Evolutionary conservation across 2,797 vertebrate species (phyloP).

Genomic region (Sebastes hopkinsi): DNA sequence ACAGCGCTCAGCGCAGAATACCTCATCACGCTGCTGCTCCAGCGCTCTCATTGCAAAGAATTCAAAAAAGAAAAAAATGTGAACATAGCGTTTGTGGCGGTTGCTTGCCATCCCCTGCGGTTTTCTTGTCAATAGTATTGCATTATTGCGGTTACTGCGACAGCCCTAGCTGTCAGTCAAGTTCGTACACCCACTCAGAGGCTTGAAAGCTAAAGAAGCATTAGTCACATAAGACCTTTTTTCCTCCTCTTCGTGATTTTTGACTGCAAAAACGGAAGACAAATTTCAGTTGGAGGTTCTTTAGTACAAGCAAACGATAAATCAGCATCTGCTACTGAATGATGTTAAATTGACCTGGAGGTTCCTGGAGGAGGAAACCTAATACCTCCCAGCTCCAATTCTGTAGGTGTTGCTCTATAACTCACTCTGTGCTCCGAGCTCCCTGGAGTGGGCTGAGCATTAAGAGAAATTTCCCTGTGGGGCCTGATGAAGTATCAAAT

Average conservation of each 20-base stretch:
- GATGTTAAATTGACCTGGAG: slow-evolving; percentile 25
- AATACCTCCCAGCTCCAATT: background rate
- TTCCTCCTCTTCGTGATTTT: background rate
- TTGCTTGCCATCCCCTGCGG: too few relatives aligned
- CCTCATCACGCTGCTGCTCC: too few relatives aligned
- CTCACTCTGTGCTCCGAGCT: slow-evolving; percentile 8
- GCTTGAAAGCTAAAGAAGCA: background rate
- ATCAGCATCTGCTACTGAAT: background rate
- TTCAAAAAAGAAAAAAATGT: too few relatives aligned
- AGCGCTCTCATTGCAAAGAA: too few relatives aligned
- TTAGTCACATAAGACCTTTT: background rate
- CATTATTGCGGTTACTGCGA: too few relatives aligned
- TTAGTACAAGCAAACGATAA: background rate
- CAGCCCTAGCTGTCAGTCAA: background rate
- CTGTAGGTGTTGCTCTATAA: slow-evolving; percentile 29
- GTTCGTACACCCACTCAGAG: background rate
- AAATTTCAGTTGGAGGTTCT: background rate
- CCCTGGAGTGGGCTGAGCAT: slow-evolving; percentile 24
- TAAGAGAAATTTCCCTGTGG: slow-evolving; percentile 38
- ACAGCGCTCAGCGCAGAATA: too few relatives aligned
- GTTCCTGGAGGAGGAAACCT: background rate
- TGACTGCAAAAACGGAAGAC: background rate
- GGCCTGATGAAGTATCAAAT: slow-evolving; percentile 49
- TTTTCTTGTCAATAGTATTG: too few relatives aligned
- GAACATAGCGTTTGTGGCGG: too few relatives aligned